Evolutionary conservation across 2,888 invertebrate species (phyloP).

Genomic region (Philopedon plagiatum): DNA sequence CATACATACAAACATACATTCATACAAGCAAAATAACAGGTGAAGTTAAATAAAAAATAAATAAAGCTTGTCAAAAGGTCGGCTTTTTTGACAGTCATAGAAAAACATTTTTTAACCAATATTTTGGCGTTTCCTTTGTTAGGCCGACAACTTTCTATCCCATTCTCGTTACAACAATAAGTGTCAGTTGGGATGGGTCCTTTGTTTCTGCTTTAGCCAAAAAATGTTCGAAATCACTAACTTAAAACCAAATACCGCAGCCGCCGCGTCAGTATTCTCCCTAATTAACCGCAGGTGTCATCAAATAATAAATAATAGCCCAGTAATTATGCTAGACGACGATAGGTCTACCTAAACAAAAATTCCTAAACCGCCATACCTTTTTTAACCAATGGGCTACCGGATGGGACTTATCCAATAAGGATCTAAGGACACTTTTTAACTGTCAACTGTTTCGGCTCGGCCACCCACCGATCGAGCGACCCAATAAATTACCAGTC

Average conservation of each 20-base stretch:
- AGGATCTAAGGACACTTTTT: constrained; percentile 69
- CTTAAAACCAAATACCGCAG: neutral
- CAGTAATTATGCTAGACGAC: constrained; percentile 30
- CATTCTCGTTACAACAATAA: too few species aligned
- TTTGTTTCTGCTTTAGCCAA: too few species aligned
- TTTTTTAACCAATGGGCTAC: constrained; percentile 69
- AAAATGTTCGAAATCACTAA: neutral
- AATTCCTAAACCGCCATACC: constrained; percentile 59
- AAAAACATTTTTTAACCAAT: too few species aligned
- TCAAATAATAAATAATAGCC: constrained; percentile 30
- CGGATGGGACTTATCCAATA: constrained; percentile 70
- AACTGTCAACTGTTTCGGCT: constrained; percentile 67
- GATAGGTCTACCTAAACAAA: constrained; percentile 36
- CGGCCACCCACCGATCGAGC: constrained; percentile 68
- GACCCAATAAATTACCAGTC: constrained; percentile 67
- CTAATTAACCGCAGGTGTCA: constrained; percentile 40
- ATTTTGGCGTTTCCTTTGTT: too few species aligned
- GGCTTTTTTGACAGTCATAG: too few species aligned
- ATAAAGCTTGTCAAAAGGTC: too few species aligned
- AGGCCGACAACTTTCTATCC: too few species aligned
- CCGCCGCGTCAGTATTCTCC: neutral
- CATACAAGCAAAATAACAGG: too few species aligned
- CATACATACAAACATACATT: too few species aligned
- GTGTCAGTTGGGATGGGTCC: too few species aligned
- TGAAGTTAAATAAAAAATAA: too few species aligned